phyloP scores from a whole-genome alignment of 2,113 vertebrate species.

The Thunnus thynnus region DNA sequence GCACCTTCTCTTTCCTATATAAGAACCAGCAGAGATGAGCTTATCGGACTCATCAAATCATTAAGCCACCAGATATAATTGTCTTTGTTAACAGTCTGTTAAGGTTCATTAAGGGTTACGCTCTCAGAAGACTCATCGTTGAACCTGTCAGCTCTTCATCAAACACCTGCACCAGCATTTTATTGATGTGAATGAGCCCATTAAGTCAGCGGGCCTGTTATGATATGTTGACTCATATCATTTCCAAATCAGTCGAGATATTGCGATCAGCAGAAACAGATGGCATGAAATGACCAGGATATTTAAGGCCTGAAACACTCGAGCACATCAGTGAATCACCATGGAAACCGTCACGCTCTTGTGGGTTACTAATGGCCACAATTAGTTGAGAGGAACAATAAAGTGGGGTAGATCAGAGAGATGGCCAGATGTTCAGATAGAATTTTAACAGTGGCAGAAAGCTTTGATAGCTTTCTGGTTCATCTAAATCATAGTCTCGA shows the following conservation, averaged over 20 bases:
- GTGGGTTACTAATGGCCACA: slow-evolving; percentile 75
- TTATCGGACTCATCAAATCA: slow-evolving; percentile 8
- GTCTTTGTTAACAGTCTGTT: slow-evolving; percentile 10
- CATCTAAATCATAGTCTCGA: slow-evolving; percentile 46
- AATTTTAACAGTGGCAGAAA: slow-evolving; percentile 45
- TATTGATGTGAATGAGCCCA: slow-evolving; percentile 27
- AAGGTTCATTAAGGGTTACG: not conserved
- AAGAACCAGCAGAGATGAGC: not conserved
- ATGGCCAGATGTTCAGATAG: slow-evolving; percentile 77
- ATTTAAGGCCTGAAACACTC: slow-evolving; percentile 42
- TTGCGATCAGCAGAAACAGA: slow-evolving; percentile 74
- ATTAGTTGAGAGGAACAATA: slow-evolving; percentile 78
- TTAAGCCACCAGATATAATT: not conserved
- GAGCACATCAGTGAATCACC: slow-evolving; percentile 64
- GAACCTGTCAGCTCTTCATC: slow-evolving; percentile 31
- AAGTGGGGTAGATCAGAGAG: slow-evolving; percentile 70
- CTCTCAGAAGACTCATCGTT: slow-evolving; percentile 11
- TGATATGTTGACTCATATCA: slow-evolving; percentile 60
- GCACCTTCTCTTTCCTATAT: not conserved
- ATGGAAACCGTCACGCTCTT: slow-evolving; percentile 80
- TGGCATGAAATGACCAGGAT: slow-evolving; percentile 75
- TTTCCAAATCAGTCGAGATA: slow-evolving; percentile 60
- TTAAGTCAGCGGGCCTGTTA: slow-evolving; percentile 36
- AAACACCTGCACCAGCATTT: slow-evolving; percentile 30
- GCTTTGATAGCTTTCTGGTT: slow-evolving; percentile 57